Base-by-base conservation (phyloP, 2,888 invertebrate genomes). In the Malthinus flaveolus region DNA sequence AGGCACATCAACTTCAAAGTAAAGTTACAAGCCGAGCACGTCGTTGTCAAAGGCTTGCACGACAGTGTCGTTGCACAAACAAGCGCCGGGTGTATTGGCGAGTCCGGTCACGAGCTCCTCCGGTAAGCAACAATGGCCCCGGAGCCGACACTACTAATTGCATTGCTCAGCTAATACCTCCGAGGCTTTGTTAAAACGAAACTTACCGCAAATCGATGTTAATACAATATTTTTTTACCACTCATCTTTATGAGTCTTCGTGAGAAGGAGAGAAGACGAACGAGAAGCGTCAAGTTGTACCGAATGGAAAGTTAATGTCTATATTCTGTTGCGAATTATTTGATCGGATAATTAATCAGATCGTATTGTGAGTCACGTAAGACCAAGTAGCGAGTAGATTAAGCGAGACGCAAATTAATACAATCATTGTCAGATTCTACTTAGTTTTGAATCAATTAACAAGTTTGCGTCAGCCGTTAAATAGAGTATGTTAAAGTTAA, bases 81-180 rank as follows among this genome's bases (percentile, higher is more conserved):
- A 51, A 59, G 58, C 56, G 52, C 49, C 45, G 23, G 48, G 35
- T 34, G 50, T 59, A 65, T 67, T 62, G 62, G 56, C 35, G 58
- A 75, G 69, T 73, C 74, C 66, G 70, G 75, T 75, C 77, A 77
- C 76, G 77, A 70, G 68, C 64, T 58, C 63, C 70, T 69, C 72
- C 74, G 73, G 75, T 75, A 75, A 77, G 76, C 76, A 76, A 76
- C 76, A 75, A 76, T 73, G 73, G 75, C 73, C 68, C 70, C 70
- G 70, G 74, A 76, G 77, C 76, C 75, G 75, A 75, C 75, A 72
- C 69, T 66, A 72, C 77, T 77, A 77, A 77, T 77, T 77, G 75
- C 76, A 74, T 75, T 70, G 72, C 72, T 67, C 72, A 54, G 70
- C 71, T 66, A 68, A 67, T 68, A 68, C 70, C 67, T 64, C 56